Conservation (phyloP, 2,797 vertebrate species). For the Zonotrichia albicollis region DNA sequence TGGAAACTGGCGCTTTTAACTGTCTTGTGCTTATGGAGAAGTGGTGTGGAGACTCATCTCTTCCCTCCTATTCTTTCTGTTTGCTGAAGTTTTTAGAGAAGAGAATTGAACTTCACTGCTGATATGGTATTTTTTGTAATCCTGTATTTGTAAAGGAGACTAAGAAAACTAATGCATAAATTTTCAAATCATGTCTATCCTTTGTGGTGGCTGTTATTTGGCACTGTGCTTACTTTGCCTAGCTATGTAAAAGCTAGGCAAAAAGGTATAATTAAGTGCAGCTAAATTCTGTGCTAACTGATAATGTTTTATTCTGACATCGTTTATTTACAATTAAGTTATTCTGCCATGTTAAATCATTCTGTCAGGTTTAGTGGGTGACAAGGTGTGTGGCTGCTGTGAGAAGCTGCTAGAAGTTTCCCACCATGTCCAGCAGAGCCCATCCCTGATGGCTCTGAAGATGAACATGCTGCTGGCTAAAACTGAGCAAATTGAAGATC, state of each 20-base stretch:
- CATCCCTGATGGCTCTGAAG: too few relatives aligned
- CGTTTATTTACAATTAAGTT: neutral
- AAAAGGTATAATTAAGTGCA: neutral
- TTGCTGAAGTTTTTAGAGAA: neutral
- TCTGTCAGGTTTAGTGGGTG: neutral
- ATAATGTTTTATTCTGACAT: neutral
- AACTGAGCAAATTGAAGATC: too few relatives aligned
- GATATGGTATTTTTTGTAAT: neutral
- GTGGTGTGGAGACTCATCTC: neutral
- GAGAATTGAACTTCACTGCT: neutral
- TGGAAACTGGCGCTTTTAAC: neutral
- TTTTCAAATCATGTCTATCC: rapidly evolving
- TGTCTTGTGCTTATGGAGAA: neutral
- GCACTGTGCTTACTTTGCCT: neutral
- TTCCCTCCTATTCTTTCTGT: neutral
- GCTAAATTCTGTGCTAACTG: neutral
- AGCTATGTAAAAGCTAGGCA: neutral
- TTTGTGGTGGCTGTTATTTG: neutral
- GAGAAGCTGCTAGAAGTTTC: too few relatives aligned
- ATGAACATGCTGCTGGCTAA: too few relatives aligned
- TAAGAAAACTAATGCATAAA: neutral
- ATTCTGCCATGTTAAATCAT: neutral
- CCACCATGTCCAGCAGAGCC: too few relatives aligned
- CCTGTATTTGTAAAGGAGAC: neutral
- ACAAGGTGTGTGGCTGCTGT: neutral